Percentiles rank a stretch among this genome's conserved stretches.
These are phyloP conservation scores for Cantharis flavilabris DNA, from an alignment of 2,888 invertebrate species.

Conservation along the genomic window DNA sequence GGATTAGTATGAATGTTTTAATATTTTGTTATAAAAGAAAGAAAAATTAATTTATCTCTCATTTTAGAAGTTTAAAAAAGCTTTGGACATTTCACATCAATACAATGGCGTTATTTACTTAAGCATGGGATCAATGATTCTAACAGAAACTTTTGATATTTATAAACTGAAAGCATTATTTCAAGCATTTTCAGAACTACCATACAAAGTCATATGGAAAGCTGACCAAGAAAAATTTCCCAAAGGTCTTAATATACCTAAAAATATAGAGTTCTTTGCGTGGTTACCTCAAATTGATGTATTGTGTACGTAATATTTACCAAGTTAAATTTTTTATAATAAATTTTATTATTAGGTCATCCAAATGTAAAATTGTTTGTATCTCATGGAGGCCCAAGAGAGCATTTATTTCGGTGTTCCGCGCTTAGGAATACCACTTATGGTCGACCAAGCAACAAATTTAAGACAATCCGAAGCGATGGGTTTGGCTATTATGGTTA, in stretches of 20 bases:
- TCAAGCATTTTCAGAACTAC: constrained; percentile 57
- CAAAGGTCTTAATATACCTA: constrained; percentile 51
- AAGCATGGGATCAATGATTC: constrained; percentile 64
- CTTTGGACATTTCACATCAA: constrained; percentile 36
- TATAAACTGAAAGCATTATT: constrained; percentile 57
- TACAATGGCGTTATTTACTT: constrained; percentile 58
- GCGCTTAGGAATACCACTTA: constrained; percentile 46
- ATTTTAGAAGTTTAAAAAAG: constrained; percentile 36
- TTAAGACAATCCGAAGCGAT: constrained; percentile 58
- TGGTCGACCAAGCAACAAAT: constrained; percentile 56
- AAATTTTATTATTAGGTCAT: constrained; percentile 47
- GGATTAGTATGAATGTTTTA: too few species aligned
- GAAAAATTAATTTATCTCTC: too few species aligned
- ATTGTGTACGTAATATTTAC: constrained; percentile 54
- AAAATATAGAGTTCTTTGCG: constrained; percentile 58
- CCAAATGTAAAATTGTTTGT: constrained; percentile 54
- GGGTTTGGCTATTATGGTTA: constrained; percentile 56
- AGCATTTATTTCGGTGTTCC: constrained; percentile 50
- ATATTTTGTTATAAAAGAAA: too few species aligned
- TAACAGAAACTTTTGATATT: constrained; percentile 59
- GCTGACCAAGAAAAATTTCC: constrained; percentile 56
- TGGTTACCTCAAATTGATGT: constrained; percentile 64
- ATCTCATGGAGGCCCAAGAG: constrained; percentile 58
- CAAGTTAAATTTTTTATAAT: background rate
- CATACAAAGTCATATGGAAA: constrained; percentile 61